Evolutionary conservation across 1,140 invertebrate species (phyloP).

Genomic region (Danaus plexippus): DNA sequence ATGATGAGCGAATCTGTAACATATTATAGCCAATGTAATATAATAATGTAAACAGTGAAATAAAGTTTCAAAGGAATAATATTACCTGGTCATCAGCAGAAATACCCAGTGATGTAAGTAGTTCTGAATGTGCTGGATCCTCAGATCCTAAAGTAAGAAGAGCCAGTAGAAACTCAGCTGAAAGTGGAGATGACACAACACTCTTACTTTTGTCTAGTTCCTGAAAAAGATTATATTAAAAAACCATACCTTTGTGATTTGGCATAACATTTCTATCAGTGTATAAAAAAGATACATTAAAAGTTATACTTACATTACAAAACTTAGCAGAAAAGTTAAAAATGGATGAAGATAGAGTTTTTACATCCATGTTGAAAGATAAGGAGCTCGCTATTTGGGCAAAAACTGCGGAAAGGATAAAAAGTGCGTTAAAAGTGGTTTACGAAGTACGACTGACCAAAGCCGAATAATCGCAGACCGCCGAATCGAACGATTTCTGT

Average conservation of each 20-base stretch:
- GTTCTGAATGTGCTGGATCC: slow-evolving; percentile 41
- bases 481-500: too few relatives aligned
- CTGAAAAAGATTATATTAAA: slow-evolving; percentile 29
- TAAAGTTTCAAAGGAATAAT: slow-evolving; percentile 9
- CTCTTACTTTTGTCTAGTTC: slow-evolving; percentile 51
- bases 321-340: slow-evolving; percentile 56
- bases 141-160: slow-evolving; percentile 46
- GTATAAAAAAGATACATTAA: too few relatives aligned
- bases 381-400: too few relatives aligned
- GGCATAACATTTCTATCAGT: too few relatives aligned
- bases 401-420: too few relatives aligned
- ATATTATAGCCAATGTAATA: slow-evolving; percentile 1
- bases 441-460: too few relatives aligned
- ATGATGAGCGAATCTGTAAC: slow-evolving; percentile 55
- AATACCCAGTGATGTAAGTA: slow-evolving; percentile 43
- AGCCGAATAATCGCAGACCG: too few relatives aligned
- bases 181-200: slow-evolving; percentile 56
- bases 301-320: slow-evolving; percentile 47
- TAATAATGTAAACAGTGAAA: slow-evolving; percentile 3
- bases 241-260: slow-evolving; percentile 4
- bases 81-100: slow-evolving; percentile 45
- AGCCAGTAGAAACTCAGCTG: slow-evolving; percentile 54
- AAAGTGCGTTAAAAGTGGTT: too few relatives aligned
- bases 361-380: slow-evolving; percentile 36
- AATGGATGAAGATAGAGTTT: slow-evolving; percentile 41